Base-by-base conservation (phyloP, 1,140 invertebrate species). In the Drosophila parvula region DNA sequence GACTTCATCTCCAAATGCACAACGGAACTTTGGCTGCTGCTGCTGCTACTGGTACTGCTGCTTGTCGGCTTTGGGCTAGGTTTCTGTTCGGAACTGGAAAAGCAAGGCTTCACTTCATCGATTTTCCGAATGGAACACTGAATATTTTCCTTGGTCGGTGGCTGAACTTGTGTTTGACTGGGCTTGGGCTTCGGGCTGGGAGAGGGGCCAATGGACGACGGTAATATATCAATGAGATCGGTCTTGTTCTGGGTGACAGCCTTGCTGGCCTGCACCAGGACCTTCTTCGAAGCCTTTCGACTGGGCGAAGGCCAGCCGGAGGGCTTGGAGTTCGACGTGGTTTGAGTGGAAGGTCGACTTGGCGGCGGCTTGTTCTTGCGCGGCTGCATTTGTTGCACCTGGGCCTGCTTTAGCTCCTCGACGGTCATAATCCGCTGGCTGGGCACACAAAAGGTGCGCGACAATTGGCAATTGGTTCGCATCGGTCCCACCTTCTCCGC, bases 341-440 rank as follows among this genome's bases (percentile, higher is more conserved):
- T 0, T 2, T 18, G n/a, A 7, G 1, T 0, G 3, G 0, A 9
- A n/a, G 8, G 0, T 10, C 12, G 47, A 9, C 5, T 12, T 12
- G 12, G 22, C 10, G 28, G 11, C n/a, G 10, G 16, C 8, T 30
- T 27, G 4, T 10, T 6, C 12, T 1, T 38, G 1, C 38, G 44
- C 7, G n/a, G 53, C 12, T 38, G 40, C 38, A 60, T n/a, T 27
- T 73, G 68, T 4, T 16, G 68, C n/a, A 59, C 18, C 48, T 80
- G 77, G 7, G 77, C 64, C 50, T 80, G 64, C 60, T 64, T 28
- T 4, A 60, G 78, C 38, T 64, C 45, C 41, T 56, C 58, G n/a
- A 18, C 55, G 2, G 38, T n/a, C 41, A 79, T 22, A 27, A 79
- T 74, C 50, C 78, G 53, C 32, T 79, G 78, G 47, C 58, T 60